A percentile compares a stretch with the other conserved stretches of the same genome.
These are phyloP conservation scores for Pterocles orientalis DNA, from an alignment of 2,113 vertebrate species.

Conservation along the genomic window DNA sequence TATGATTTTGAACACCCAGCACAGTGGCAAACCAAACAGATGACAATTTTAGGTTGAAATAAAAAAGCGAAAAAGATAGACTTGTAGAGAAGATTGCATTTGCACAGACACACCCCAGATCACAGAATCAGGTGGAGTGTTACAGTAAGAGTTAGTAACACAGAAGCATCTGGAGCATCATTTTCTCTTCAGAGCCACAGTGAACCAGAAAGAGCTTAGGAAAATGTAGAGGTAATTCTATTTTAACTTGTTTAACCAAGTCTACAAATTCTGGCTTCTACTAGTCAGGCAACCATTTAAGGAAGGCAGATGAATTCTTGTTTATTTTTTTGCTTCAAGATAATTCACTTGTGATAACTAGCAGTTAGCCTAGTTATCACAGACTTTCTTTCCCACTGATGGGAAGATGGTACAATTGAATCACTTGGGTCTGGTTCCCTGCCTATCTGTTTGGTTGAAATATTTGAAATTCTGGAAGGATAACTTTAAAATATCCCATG, in stretches of 20 bases:
- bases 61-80: neutral
- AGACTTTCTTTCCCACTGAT: neutral
- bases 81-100: neutral
- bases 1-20: neutral
- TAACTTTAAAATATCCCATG: neutral
- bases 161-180: neutral
- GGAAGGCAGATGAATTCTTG: neutral
- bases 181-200: neutral
- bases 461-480: neutral
- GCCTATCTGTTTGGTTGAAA: neutral
- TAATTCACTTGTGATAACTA: neutral
- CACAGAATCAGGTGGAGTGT: neutral
- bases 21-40: neutral
- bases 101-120: neutral
- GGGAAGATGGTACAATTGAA: neutral
- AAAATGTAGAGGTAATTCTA: neutral
- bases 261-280: neutral
- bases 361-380: neutral
- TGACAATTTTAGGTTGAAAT: neutral
- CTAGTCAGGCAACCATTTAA: neutral
- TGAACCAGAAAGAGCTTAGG: neutral
- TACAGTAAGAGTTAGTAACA: neutral
- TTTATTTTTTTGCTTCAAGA: neutral
- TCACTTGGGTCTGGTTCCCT: neutral
- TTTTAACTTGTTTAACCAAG: neutral